phyloP scores from a whole-genome alignment of 2,888 invertebrate species.

The Sminthurinus aureus region DNA sequence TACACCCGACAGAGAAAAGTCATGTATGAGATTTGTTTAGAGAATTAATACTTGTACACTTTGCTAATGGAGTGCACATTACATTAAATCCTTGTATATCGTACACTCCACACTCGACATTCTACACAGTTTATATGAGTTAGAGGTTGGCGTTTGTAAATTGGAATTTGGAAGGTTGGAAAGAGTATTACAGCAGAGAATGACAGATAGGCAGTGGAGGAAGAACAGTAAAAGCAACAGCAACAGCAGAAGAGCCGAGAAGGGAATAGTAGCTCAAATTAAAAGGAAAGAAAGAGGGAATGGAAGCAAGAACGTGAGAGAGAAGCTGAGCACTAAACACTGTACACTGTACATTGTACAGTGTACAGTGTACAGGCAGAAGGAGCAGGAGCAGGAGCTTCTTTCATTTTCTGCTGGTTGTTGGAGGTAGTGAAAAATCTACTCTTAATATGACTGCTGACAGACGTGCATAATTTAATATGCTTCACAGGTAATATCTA shows the following conservation, averaged over 20 bases:
- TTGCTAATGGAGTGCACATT: no score
- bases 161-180: not conserved
- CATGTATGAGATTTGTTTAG: no score
- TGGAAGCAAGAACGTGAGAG: not conserved
- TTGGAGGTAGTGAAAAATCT: conserved; percentile 11
- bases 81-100: no score
- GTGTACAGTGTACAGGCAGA: no score
- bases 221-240: not conserved
- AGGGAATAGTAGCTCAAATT: not conserved
- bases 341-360: no score
- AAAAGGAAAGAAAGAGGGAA: not conserved
- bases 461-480: conserved; percentile 18
- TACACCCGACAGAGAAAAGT: no score
- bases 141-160: not conserved
- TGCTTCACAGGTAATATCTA: conserved; percentile 14
- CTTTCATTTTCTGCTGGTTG: not conserved
- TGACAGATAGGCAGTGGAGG: not conserved
- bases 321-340: no score
- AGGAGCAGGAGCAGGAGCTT: not conserved
- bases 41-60: no score
- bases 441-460: conserved; percentile 13
- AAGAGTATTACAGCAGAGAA: not conserved
- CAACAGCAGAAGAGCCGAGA: not conserved
- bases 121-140: no score
- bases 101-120: no score